A percentile compares a stretch with the other conserved stretches of the same genome.
Conservation (phyloP, 2,113 vertebrate genomes). For the Lepus americanus region DNA sequence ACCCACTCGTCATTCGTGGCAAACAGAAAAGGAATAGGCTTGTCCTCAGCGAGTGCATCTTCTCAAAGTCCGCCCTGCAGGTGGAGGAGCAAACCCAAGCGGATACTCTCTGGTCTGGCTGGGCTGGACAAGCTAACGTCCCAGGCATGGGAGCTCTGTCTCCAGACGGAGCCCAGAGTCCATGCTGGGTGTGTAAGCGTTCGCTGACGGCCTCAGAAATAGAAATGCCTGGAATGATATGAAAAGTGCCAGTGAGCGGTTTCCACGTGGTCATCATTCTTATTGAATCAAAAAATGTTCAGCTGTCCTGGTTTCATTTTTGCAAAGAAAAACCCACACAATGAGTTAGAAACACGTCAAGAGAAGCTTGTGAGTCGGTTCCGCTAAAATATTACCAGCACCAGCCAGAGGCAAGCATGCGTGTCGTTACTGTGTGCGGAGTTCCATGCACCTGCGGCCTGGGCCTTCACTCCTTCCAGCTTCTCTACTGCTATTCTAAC, state of each 20-base stretch:
- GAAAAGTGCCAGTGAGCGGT: rapidly evolving
- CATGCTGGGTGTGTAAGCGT: rapidly evolving
- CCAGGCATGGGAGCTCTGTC: rapidly evolving
- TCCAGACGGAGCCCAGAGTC: no score
- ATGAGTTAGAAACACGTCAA: not conserved
- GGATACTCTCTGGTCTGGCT: no score
- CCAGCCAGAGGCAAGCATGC: not conserved
- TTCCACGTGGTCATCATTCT: not conserved
- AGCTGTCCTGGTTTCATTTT: not conserved
- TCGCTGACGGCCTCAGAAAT: not conserved
- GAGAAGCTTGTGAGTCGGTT: not conserved
- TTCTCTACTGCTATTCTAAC: not conserved
- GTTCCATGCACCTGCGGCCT: not conserved
- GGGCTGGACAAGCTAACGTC: no score
- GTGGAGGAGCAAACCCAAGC: not conserved
- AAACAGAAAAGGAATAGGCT: not conserved
- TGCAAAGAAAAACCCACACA: not conserved
- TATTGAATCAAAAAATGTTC: not conserved
- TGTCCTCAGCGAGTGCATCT: not conserved
- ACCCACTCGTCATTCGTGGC: not conserved
- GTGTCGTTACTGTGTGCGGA: not conserved
- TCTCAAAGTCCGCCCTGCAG: not conserved
- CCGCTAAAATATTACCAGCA: not conserved
- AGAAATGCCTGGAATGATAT: not conserved
- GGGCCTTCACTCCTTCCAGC: not conserved